Evolutionary conservation across 2,888 invertebrate genomes (phyloP), one percentile per base, ranked within the genome.

Genomic region (Platycheirus albimanus): DNA sequence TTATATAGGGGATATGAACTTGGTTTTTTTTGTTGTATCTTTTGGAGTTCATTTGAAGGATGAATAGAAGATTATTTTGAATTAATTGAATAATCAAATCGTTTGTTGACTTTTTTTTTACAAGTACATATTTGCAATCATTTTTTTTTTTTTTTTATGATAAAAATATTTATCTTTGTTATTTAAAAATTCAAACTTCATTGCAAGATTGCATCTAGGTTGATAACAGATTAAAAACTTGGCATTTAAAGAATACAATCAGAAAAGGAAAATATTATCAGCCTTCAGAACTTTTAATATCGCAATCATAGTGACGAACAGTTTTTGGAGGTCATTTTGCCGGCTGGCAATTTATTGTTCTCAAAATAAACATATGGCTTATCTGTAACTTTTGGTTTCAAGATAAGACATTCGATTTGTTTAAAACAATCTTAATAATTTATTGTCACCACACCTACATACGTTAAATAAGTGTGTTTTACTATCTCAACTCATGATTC

Each of bases 11-110:
- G n/a, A n/a, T n/a, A n/a, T n/a, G n/a, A n/a, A n/a, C n/a, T n/a
- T n/a, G n/a, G 6, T 54, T 54, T 19, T 36, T 33, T 36, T 20
- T 38, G 4, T 0, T 33, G 30, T 8, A 33, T 10, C 3, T 8
- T 58, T 41, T 41, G 41, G 15, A 41, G 28, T 41, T 41, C 41
- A 58, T 41, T 41, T 58, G 28, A 58, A 58, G 41, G 58, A 58
- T 28, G 13, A 20, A 41, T 24, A 13, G 11, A 54, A 54, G 36
- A 56, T 56, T 8, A 56, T 36, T 54, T 54, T 17, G 17, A 11
- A 52, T 17, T 17, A 11, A 33, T 11, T 19, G 2, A 38, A 38
- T 13, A 38, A 38, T 13, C 2, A 13, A 38, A 13, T 36, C 36
- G 30, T 7, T 8, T 33, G 30, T 33, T 33, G 3, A 33, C 7